Evolutionary conservation across 1,140 invertebrate species (phyloP), one percentile per base, ranked within the genome.

Genomic region (Drepana arcuata): DNA sequence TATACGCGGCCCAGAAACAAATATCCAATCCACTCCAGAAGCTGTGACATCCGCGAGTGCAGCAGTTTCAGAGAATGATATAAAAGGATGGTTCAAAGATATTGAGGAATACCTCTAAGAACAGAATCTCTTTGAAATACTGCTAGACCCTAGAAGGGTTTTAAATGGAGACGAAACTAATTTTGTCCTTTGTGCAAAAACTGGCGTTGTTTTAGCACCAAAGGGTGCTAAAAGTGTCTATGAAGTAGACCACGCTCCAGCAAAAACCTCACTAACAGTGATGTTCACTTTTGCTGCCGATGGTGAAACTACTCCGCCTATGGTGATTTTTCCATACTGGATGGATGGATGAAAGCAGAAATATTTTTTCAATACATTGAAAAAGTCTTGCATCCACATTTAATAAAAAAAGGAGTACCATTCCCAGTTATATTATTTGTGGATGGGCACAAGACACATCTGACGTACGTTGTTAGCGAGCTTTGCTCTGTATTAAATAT

Each of bases 281-380:
- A 40, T 67, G 37, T 55, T 56, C 14, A 55, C 52, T 12, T 61
- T 61, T 41, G 42, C 38, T 4, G 59, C 56, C 7, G 38, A 34
- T 31, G 55, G 59, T 21, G 27, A 29, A 11, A 40, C 48, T 21
- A 45, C 42, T 30, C 37, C 46, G 7, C 63, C 61, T 21, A 49
- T 60, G 46, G 39, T 63, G 16, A 30, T 43, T 25, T 36, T 16
- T 35, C 54, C 24, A 31, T 55, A n/a, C n/a, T n/a, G n/a, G n/a
- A 48, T 46, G 68, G 67, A 0, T 74, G 67, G 65, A 77, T 73
- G 63, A 68, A 50, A 2, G 26, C 32, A 4, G 60, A 70, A 44
- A 21, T 47, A 12, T 73, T 73, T 32, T 62, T 49, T 36, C 67
- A 68, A 29, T 74, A 51, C 24, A 46, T 69, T 12, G 2, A 43